Conservation (phyloP, 2,113 vertebrate species). For the Aegypius monachus region DNA sequence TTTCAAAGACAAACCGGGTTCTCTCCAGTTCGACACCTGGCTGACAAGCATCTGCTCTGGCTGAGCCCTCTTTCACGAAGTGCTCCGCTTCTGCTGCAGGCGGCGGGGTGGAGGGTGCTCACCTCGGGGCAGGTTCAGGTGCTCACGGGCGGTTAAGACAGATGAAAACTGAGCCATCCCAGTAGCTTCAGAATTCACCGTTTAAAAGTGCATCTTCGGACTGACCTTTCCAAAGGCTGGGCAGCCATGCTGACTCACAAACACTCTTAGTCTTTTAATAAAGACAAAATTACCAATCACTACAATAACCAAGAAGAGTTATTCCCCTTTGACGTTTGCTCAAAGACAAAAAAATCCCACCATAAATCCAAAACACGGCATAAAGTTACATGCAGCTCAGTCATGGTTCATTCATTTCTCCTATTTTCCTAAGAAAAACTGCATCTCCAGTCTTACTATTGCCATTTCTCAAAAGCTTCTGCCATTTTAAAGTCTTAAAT, state of each 20-base stretch:
- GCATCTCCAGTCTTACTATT: not conserved
- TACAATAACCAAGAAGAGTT: not conserved
- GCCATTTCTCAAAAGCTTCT: not conserved
- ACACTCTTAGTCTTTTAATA: not conserved
- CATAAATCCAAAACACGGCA: not conserved
- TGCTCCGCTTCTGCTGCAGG: not conserved
- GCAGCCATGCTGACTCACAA: not conserved
- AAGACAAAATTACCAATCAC: not conserved
- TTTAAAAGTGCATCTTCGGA: slow-evolving; percentile 13
- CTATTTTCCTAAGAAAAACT: not conserved
- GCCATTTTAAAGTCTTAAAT: not conserved
- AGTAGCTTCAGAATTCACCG: not conserved
- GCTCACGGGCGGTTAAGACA: not conserved
- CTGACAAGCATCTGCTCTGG: not conserved
- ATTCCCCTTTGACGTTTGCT: not conserved
- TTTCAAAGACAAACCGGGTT: not conserved
- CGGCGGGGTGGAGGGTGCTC: not conserved
- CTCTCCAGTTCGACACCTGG: not conserved
- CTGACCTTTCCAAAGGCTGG: not conserved
- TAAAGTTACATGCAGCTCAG: not conserved
- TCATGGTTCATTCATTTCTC: not conserved
- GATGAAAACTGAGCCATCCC: not conserved
- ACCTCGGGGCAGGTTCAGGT: not conserved
- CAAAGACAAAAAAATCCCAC: not conserved
- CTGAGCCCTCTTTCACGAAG: not conserved